A percentile compares a stretch with the other conserved stretches of the same genome.
Conservation (phyloP, 1,140 invertebrate genomes). For the Drosophila neocordata region DNA sequence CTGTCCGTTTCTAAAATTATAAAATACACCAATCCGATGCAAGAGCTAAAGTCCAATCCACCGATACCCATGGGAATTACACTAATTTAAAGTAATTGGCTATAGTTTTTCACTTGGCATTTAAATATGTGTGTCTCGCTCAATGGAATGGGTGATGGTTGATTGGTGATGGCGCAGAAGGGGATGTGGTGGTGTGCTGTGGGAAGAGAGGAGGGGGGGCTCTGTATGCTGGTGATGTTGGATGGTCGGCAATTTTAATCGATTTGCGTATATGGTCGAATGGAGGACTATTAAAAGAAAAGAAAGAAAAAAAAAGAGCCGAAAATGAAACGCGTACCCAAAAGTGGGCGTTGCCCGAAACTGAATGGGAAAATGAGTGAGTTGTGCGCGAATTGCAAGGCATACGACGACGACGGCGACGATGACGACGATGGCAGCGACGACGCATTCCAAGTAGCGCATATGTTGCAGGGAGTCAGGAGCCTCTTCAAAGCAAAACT, state of each 20-base stretch:
- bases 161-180: conserved; percentile 25
- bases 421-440: conserved; percentile 17
- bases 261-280: conserved; percentile 81
- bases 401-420: conserved; percentile 13
- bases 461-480: conserved; percentile 62
- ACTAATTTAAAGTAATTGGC: conserved; percentile 83
- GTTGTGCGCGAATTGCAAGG: conserved; percentile 57
- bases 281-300: conserved; percentile 73
- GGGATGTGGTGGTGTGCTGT: background rate
- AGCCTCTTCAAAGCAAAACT: conserved; percentile 76
- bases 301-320: conserved; percentile 53
- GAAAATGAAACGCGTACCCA: conserved; percentile 78
- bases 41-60: conserved; percentile 37
- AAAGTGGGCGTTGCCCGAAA: conserved; percentile 79
- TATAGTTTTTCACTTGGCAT: conserved; percentile 81
- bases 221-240: conserved; percentile 16
- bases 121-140: conserved; percentile 63
- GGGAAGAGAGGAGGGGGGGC: background rate
- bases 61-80: conserved; percentile 77
- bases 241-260: conserved; percentile 75
- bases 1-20: conserved; percentile 64
- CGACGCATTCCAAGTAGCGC: conserved; percentile 77
- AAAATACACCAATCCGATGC: conserved; percentile 57
- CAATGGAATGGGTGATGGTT: conserved; percentile 21
- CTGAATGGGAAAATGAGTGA: conserved; percentile 82